Evolutionary conservation across 2,113 vertebrate genomes (phyloP).

Genomic region (Erinaceus europaeus): DNA sequence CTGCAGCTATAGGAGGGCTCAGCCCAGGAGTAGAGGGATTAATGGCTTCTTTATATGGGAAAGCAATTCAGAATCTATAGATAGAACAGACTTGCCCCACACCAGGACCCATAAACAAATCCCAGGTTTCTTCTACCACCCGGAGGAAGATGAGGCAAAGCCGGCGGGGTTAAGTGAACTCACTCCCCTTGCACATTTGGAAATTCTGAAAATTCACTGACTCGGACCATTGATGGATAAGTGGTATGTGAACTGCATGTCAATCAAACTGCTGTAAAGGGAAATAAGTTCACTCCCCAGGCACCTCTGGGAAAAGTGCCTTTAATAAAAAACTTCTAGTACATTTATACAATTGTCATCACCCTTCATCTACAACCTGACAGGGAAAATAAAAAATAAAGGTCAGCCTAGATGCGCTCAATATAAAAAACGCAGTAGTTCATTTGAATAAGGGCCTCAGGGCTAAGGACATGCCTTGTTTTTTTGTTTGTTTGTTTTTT

Average conservation of each 20-base stretch:
- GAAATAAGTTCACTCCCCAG: not conserved
- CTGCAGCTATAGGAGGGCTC: no score
- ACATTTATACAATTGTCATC: slow-evolving; percentile 64
- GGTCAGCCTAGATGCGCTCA: not conserved
- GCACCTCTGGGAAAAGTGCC: slow-evolving; percentile 63
- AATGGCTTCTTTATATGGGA: not conserved
- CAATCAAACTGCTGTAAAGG: not conserved
- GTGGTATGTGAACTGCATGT: not conserved
- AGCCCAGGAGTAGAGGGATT: not conserved
- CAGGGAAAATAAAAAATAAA: slow-evolving; percentile 48
- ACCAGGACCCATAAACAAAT: not conserved
- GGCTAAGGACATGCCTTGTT: not conserved
- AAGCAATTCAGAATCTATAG: not conserved
- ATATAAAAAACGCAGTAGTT: slow-evolving; percentile 39
- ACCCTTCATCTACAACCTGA: slow-evolving; percentile 50
- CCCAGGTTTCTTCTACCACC: not conserved
- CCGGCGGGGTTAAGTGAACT: not conserved
- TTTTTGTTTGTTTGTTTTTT: no score
- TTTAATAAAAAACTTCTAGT: slow-evolving; percentile 72
- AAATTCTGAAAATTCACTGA: not conserved
- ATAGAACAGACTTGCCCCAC: not conserved
- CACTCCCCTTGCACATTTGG: not conserved
- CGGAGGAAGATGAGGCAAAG: not conserved
- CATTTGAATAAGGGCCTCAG: not conserved
- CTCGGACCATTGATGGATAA: no score